Conservation (phyloP, 2,888 invertebrate species). For the Acholoe squamosa region DNA sequence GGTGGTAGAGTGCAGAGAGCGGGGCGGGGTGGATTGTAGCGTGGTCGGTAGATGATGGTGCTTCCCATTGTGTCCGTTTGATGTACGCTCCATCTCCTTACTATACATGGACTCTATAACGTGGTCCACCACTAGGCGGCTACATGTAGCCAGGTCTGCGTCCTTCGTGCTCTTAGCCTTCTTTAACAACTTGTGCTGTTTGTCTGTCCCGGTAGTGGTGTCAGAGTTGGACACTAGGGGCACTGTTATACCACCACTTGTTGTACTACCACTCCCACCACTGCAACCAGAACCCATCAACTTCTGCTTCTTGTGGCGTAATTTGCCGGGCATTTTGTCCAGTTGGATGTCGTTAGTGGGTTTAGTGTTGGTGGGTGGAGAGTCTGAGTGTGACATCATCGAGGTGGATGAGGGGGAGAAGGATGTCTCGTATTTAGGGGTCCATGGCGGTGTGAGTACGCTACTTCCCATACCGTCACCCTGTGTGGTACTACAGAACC, state of each 20-base stretch:
- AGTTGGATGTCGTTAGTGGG: too few relatives aligned
- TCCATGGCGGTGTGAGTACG: slow-evolving; percentile 39
- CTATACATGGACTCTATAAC: slow-evolving; percentile 66
- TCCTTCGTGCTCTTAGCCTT: background rate
- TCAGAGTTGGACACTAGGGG: background rate
- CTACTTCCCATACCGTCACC: slow-evolving; percentile 10
- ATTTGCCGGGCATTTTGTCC: slow-evolving; percentile 40
- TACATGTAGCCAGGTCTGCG: slow-evolving; percentile 52
- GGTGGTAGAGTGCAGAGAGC: background rate
- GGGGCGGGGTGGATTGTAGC: slow-evolving; percentile 5
- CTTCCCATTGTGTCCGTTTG: background rate
- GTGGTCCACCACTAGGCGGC: slow-evolving; percentile 65
- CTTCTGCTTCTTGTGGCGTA: slow-evolving; percentile 23
- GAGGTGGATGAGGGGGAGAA: background rate
- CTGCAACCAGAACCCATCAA: too few relatives aligned
- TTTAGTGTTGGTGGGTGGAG: background rate
- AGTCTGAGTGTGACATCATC: background rate
- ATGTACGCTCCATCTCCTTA: slow-evolving; percentile 22
- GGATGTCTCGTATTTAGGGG: slow-evolving; percentile 8
- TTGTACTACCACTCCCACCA: too few relatives aligned
- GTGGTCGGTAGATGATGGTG: background rate
- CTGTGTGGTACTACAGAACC: background rate
- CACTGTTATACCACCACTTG: background rate
- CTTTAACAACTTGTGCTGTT: background rate
- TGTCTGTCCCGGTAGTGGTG: background rate